Evolutionary conservation across 1,140 invertebrate genomes (phyloP).

Genomic region (Frieseomelitta varia): DNA sequence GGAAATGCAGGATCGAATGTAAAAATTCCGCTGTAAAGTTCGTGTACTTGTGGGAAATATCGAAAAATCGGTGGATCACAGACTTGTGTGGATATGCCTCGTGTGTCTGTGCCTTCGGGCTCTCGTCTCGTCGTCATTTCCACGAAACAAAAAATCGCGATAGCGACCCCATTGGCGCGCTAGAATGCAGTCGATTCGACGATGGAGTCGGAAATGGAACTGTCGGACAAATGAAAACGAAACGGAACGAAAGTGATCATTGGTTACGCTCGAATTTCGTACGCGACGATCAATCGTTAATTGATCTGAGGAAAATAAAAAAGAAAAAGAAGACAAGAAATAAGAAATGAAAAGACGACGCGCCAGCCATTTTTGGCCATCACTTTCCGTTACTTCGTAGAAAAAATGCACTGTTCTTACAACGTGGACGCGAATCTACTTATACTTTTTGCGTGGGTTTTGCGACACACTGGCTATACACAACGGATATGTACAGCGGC

Average conservation of each 20-base stretch:
- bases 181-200: background rate
- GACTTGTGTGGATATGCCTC: conserved; percentile 51
- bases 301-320: background rate
- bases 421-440: conserved; percentile 43
- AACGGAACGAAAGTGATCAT: background rate
- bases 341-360: background rate
- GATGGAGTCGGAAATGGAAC: background rate
- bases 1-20: conserved; percentile 13
- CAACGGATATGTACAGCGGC: conserved; percentile 67
- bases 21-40: background rate
- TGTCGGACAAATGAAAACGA: background rate
- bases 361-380: background rate
- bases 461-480: conserved; percentile 56
- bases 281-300: background rate
- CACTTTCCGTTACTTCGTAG: conserved; percentile 43
- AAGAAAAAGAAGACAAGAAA: background rate
- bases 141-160: background rate
- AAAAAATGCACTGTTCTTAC: conserved; percentile 38
- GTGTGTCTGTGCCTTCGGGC: conserved; percentile 37
- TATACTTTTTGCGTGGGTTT: conserved; percentile 48
- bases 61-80: conserved; percentile 56
- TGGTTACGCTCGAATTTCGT: background rate
- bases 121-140: background rate
- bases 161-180: background rate
- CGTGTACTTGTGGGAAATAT: background rate